phyloP scores from a whole-genome alignment of 92 coral and sea anemone species.

The Zoanthus sansibaricus region DNA sequence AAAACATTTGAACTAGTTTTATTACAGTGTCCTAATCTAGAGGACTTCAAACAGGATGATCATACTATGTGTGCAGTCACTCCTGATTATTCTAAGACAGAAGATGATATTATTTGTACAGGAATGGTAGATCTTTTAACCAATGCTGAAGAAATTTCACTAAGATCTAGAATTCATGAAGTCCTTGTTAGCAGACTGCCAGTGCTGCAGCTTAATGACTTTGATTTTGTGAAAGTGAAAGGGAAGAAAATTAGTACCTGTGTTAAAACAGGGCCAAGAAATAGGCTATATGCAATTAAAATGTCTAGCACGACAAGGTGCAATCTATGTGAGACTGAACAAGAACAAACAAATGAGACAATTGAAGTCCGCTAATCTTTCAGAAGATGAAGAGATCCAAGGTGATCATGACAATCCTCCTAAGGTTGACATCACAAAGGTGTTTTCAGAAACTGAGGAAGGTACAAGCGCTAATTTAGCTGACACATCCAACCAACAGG shows the following conservation, averaged over 20 bases:
- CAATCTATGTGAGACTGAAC: conserved; percentile 35
- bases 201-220: background rate
- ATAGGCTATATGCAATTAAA: conserved; percentile 21
- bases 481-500: too few relatives aligned
- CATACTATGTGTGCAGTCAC: background rate
- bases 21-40: conserved; percentile 1
- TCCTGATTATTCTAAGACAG: conserved; percentile 1
- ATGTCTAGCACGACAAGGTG: conserved; percentile 37
- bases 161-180: background rate
- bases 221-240: conserved; percentile 7
- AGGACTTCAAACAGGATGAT: background rate
- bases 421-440: background rate
- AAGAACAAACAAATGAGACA: background rate
- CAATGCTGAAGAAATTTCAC: background rate
- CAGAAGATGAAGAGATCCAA: background rate
- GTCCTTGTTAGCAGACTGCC: background rate
- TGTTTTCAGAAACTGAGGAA: background rate
- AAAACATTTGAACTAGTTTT: conserved; percentile 3
- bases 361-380: background rate
- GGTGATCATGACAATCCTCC: background rate
- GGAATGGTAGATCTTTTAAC: background rate
- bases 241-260: background rate
- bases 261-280: background rate
- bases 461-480: background rate
- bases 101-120: too few relatives aligned